Conservation (phyloP, 1,140 invertebrate species). For the Pygmarrhopalites habei region DNA sequence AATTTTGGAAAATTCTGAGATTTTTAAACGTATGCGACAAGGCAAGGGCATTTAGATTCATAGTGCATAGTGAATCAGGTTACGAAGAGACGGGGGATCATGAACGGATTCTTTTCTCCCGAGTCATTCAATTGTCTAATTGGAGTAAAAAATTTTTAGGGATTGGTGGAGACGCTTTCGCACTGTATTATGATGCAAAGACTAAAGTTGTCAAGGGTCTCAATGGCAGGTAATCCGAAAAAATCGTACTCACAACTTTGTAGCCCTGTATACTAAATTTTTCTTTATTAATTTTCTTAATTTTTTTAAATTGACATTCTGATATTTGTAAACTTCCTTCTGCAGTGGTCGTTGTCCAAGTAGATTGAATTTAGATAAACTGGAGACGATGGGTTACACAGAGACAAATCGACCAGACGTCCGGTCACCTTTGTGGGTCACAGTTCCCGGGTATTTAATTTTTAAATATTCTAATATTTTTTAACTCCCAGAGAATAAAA, state of each 20-base stretch:
- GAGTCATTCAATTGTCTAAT: not conserved
- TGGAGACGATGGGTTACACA: slow-evolving; percentile 22
- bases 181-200: slow-evolving; percentile 44
- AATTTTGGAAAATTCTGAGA: no score
- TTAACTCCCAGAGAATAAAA: no score
- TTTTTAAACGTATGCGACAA: no score
- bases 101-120: no score
- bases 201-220: slow-evolving; percentile 28
- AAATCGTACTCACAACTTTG: no score
- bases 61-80: not conserved
- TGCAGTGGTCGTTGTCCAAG: slow-evolving; percentile 25
- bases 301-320: not conserved
- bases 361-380: slow-evolving; percentile 10
- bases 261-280: not conserved
- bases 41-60: no score
- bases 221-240: slow-evolving; percentile 32
- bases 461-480: no score
- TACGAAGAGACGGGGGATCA: not conserved
- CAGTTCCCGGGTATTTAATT: slow-evolving; percentile 39
- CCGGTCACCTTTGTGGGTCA: slow-evolving; percentile 27
- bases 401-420: slow-evolving; percentile 29
- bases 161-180: slow-evolving; percentile 47
- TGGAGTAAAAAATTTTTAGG: slow-evolving; percentile 11
- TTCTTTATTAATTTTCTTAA: not conserved
- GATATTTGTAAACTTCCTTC: not conserved